Evolutionary conservation across 2,888 invertebrate genomes (phyloP), one percentile per base, ranked within the genome.

Genomic region (Hirtodrosophila alboralis): DNA sequence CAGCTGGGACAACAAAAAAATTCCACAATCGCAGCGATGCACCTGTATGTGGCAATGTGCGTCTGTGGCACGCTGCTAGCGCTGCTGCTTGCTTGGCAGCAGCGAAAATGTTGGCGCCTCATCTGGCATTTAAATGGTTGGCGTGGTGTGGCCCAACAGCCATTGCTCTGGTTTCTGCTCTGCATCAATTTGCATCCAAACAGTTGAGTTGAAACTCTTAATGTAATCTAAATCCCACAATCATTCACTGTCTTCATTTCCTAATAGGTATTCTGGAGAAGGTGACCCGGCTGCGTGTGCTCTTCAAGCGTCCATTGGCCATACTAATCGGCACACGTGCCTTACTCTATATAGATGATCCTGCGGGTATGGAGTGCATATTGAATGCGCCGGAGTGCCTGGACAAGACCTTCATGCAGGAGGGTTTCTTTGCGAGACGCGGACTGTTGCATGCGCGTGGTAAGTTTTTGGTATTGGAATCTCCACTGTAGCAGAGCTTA

Each of bases 61-160:
- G 62, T 77, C 9, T 81, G 81, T 54, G 81, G 81, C 43, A 69
- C 62, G 30, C 18, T 86, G 34, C 28, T 83, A 53, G 53, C 61
- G 7, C 36, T 81, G 23, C 62, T 83, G 18, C 62, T 83, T 21
- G 78, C 62, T 18, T 81, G 78, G 70, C 85, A 83, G 60, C 89
- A 88, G 53, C 84, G 88, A n/a, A 85, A 86, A 34, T 85, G 78
- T 37, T 88, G 88, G 89, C 71, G 76, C 31, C 84, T 89, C 57
- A 84, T 89, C 53, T 89, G 89, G 89, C 87, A 89, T 54, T 57
- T 89, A 9, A 89, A 88, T 23, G 90, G 89, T 2, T 87, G 77
- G 79, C 70, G 86, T 34, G 90, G 89, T 12, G 64, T 90, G 56
- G 48, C 80, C 13, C 89, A 89, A 27, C 89, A 89, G 38, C 90